These are phyloP conservation scores for Drosophila meridiana DNA, from an alignment of 2,888 invertebrate genomes.

Conservation along the genomic window DNA sequence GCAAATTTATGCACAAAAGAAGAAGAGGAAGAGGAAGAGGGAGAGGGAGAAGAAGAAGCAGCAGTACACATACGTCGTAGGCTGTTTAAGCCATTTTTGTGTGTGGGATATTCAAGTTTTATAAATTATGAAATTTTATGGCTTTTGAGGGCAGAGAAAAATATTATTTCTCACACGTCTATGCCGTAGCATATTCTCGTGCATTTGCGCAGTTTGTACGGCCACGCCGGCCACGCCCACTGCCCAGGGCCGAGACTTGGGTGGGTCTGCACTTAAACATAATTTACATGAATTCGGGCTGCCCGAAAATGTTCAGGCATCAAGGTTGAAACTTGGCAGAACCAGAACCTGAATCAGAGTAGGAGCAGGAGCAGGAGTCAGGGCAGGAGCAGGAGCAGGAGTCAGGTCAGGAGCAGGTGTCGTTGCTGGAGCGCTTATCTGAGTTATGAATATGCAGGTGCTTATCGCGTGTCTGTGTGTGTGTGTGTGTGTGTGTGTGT, in stretches of 20 bases:
- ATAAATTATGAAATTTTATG: conserved; percentile 80
- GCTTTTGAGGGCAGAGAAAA: conserved; percentile 69
- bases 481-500: neutral
- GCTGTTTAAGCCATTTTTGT: conserved; percentile 23
- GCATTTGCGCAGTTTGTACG: conserved; percentile 55
- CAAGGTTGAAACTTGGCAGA: conserved; percentile 55
- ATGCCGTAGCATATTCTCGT: conserved; percentile 51
- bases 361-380: neutral
- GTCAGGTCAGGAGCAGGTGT: neutral
- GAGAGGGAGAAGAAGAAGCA: neutral
- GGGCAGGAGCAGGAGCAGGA: neutral
- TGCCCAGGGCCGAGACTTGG: conserved; percentile 6
- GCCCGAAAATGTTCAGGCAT: conserved; percentile 53
- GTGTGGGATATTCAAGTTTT: conserved; percentile 72
- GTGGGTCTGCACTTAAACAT: conserved; percentile 72
- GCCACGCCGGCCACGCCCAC: conserved; percentile 30
- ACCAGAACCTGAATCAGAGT: conserved; percentile 12
- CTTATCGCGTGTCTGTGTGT: conserved; percentile 61
- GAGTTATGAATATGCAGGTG: conserved; percentile 80
- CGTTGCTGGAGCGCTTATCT: conserved; percentile 62
- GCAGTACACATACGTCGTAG: neutral
- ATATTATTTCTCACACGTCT: conserved; percentile 78
- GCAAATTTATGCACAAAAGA: conserved; percentile 12
- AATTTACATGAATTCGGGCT: conserved; percentile 76
- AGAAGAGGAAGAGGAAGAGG: neutral